A percentile compares a stretch with the other conserved stretches of the same genome.
Evolutionary conservation across 1,140 invertebrate genomes (phyloP).

Genomic region (Hirudo medicinalis): DNA sequence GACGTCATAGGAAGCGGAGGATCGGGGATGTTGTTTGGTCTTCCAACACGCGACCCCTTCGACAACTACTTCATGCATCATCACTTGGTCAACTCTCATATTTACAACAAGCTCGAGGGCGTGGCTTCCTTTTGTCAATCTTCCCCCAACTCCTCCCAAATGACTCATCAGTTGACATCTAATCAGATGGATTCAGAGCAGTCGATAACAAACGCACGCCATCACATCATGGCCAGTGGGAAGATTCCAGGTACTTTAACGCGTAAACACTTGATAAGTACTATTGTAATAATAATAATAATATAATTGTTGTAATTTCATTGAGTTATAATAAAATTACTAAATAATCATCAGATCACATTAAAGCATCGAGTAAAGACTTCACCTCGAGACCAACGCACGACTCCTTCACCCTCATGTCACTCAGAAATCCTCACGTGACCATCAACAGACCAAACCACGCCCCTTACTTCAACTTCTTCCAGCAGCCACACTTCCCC

Average conservation of each 20-base stretch:
- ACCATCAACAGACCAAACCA: background rate
- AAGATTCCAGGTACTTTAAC: background rate
- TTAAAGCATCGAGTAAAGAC: background rate
- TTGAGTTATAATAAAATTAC: too few species aligned
- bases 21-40: constrained; percentile 6
- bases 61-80: constrained; percentile 13
- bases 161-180: background rate
- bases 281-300: too few species aligned
- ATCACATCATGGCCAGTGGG: background rate
- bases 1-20: background rate
- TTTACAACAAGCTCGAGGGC: constrained; percentile 9
- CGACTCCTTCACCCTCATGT: background rate
- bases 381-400: background rate
- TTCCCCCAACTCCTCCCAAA: background rate
- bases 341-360: background rate
- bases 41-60: background rate
- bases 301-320: too few species aligned
- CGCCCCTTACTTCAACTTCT: background rate
- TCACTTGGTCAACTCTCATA: background rate
- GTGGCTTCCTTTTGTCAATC: constrained; percentile 1
- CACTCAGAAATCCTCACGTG: background rate
- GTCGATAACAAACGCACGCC: background rate
- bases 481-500: background rate
- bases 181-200: constrained; percentile 11
- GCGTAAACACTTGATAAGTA: background rate